A percentile compares a stretch with the other conserved stretches of the same genome.
Conservation (phyloP, 2,113 vertebrate genomes). For the Stigmatopora argus region DNA sequence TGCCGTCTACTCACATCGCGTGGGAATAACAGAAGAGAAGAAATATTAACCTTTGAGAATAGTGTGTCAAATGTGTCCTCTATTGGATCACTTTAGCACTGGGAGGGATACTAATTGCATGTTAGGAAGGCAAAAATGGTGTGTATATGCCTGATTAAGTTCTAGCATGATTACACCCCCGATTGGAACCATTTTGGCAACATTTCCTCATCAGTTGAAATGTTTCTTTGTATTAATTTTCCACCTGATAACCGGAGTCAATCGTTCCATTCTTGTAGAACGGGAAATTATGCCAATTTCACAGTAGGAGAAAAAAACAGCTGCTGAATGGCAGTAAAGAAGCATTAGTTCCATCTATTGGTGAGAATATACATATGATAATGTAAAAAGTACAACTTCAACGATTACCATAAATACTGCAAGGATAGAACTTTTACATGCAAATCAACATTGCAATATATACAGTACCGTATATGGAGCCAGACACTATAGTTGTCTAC, state of each 20-base stretch:
- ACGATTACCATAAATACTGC: neutral
- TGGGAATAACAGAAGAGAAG: conserved; percentile 32
- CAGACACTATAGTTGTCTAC: neutral
- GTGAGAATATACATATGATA: neutral
- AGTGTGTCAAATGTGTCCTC: conserved; percentile 3
- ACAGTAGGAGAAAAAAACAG: neutral
- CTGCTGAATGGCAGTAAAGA: neutral
- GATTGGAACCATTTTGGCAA: neutral
- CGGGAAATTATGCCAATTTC: neutral
- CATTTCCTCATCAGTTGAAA: neutral
- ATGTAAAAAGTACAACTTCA: neutral
- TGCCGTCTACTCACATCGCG: conserved; percentile 29
- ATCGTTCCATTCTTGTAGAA: conserved; percentile 2
- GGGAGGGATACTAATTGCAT: conserved; percentile 11
- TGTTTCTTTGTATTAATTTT: neutral
- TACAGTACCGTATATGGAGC: neutral
- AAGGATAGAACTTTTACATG: neutral
- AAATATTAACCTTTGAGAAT: conserved; percentile 23
- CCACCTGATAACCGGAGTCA: neutral
- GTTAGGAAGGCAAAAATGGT: neutral
- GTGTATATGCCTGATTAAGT: neutral
- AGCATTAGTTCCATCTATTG: neutral
- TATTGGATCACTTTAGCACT: conserved; percentile 2
- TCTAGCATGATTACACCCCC: neutral
- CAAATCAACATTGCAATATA: neutral